phyloP scores from a whole-genome alignment of 30 jellyfish, hydroid and myxozoan genomes.

The Calvadosia cruxmelitensis region DNA sequence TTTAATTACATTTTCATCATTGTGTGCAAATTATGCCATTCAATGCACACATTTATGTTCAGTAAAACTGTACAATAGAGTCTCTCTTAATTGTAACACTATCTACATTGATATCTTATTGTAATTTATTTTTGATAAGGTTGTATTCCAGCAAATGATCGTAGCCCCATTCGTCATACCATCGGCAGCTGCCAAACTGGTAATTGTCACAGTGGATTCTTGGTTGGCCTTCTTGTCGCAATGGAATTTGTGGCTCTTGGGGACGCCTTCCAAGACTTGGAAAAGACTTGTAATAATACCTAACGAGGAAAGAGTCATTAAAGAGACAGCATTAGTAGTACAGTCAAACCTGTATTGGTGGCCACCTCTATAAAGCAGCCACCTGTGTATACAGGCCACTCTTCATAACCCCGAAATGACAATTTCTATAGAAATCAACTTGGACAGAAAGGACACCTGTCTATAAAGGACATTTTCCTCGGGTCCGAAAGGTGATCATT shows the following conservation, averaged over 20 bases:
- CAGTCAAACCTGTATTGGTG: neutral
- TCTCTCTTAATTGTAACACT: too few relatives aligned
- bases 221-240: conserved; percentile 44
- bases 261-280: conserved; percentile 60
- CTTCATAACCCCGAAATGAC: too few relatives aligned
- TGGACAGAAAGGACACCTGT: too few relatives aligned
- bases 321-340: too few relatives aligned
- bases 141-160: conserved; percentile 54
- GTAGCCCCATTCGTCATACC: conserved; percentile 96
- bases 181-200: conserved; percentile 68
- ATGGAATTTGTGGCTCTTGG: conserved; percentile 64
- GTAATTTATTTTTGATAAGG: conserved; percentile 11
- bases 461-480: too few relatives aligned
- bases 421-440: too few relatives aligned
- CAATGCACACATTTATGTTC: too few relatives aligned
- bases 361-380: neutral
- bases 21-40: too few relatives aligned
- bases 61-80: too few relatives aligned
- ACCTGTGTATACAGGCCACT: neutral
- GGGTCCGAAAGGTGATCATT: too few relatives aligned
- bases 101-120: too few relatives aligned
- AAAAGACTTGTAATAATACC: conserved; percentile 72
- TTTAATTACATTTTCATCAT: too few relatives aligned
- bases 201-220: conserved; percentile 61
- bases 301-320: conserved; percentile 6